A percentile compares a stretch with the other conserved stretches of the same genome.
phyloP scores from a whole-genome alignment of 1,140 invertebrate genomes.

The Pseudomyrmex concolor region DNA sequence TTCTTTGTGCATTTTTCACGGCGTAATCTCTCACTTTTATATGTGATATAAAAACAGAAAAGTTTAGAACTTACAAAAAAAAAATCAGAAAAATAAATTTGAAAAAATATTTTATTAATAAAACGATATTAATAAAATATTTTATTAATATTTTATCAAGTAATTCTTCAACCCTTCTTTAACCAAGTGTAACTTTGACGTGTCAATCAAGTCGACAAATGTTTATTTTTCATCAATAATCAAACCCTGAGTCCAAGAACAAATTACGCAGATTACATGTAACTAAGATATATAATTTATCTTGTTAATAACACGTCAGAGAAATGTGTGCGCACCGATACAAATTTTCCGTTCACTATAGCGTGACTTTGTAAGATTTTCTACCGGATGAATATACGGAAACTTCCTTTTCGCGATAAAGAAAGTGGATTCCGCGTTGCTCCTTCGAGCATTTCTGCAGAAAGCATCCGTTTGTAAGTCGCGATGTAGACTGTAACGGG shows the following conservation, averaged over 20 bases:
- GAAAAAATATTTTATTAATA: no score
- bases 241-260: not conserved
- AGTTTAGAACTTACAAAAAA: no score
- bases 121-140: no score
- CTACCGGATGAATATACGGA: constrained; percentile 20
- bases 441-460: not conserved
- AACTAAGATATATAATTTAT: not conserved
- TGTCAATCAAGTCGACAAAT: no score
- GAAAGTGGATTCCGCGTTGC: constrained; percentile 31
- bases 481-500: not conserved
- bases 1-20: not conserved
- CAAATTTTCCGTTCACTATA: constrained; percentile 23
- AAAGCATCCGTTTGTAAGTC: constrained; percentile 8
- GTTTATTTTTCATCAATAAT: not conserved
- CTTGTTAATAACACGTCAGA: constrained; percentile 11
- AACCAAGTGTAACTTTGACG: no score
- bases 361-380: constrained; percentile 40
- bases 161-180: no score
- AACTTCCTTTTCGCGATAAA: constrained; percentile 33
- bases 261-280: not conserved
- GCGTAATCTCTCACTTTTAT: not conserved
- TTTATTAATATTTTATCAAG: no score
- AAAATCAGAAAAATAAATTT: no score
- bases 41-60: not conserved
- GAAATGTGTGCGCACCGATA: constrained; percentile 15